These are phyloP conservation scores for Naja naja DNA, from an alignment of 2,113 vertebrate genomes.

Conservation along the genomic window DNA sequence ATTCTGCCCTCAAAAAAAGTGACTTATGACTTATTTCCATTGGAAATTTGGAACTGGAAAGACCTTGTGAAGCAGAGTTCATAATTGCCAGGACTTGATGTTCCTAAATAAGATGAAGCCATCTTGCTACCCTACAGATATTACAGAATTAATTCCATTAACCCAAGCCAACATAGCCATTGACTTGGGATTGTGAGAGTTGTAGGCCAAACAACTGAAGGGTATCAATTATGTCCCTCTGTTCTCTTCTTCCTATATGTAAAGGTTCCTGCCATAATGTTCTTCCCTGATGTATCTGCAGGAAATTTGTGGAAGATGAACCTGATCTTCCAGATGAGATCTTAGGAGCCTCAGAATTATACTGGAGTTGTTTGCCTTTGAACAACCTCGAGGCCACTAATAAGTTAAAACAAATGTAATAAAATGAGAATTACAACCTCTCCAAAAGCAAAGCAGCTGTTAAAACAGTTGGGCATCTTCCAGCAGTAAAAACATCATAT, in stretches of 20 bases:
- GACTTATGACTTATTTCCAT: not conserved
- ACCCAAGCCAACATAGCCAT: not conserved
- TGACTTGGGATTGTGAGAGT: not conserved
- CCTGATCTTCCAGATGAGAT: not conserved
- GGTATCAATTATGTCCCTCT: not conserved
- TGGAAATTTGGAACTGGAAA: not conserved
- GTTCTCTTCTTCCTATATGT: not conserved
- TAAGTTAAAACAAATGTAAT: not conserved
- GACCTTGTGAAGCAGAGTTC: not conserved
- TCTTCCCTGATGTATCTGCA: not conserved
- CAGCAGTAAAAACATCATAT: not conserved
- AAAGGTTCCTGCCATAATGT: not conserved
- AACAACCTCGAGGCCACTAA: not conserved
- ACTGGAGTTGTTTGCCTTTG: not conserved
- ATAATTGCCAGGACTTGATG: not conserved
- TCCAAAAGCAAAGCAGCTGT: slow-evolving; percentile 1
- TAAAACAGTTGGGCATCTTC: not conserved
- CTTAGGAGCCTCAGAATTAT: not conserved
- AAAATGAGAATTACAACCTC: not conserved
- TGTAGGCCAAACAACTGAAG: not conserved
- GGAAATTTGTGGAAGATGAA: not conserved
- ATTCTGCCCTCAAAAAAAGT: too few relatives aligned
- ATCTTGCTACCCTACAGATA: not conserved
- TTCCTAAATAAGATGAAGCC: not conserved
- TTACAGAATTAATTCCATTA: not conserved